Evolutionary conservation across 2,888 invertebrate genomes (phyloP).

Genomic region (Rhimphoctona megacephalus): DNA sequence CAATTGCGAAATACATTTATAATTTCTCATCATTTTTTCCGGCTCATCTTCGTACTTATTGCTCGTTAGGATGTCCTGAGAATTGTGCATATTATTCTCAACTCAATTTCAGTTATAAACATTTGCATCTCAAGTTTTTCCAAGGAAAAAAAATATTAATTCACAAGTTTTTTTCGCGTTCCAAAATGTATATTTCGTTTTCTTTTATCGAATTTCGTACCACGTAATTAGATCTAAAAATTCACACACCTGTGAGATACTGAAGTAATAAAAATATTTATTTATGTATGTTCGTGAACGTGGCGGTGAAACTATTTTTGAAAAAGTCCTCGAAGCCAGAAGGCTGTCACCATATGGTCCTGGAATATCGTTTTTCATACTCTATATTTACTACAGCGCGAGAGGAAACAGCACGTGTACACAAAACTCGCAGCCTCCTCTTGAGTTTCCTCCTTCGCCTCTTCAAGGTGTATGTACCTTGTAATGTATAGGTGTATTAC

Average conservation of each 20-base stretch:
- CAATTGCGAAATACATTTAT: slow-evolving; percentile 45
- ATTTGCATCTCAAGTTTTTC: not conserved
- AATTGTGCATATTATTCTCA: slow-evolving; percentile 21
- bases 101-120: not conserved
- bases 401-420: slow-evolving; percentile 62
- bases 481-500: slow-evolving; percentile 72
- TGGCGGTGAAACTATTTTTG: not conserved
- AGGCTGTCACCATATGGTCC: slow-evolving; percentile 74
- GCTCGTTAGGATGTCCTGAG: slow-evolving; percentile 55
- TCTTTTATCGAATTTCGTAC: not conserved
- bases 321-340: slow-evolving; percentile 61
- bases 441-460: slow-evolving; percentile 20
- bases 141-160: not conserved
- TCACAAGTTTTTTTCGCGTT: not conserved
- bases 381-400: slow-evolving; percentile 28
- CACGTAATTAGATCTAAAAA: not conserved
- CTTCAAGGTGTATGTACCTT: slow-evolving; percentile 39
- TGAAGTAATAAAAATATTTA: not conserved
- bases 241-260: not conserved
- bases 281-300: not conserved
- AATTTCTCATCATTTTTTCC: slow-evolving; percentile 44
- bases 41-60: slow-evolving; percentile 28
- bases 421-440: slow-evolving; percentile 58
- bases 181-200: not conserved
- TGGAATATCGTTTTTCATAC: slow-evolving; percentile 58